These are phyloP conservation scores for Catocala sponsa DNA, from an alignment of 2,888 invertebrate genomes.

Conservation along the genomic window DNA sequence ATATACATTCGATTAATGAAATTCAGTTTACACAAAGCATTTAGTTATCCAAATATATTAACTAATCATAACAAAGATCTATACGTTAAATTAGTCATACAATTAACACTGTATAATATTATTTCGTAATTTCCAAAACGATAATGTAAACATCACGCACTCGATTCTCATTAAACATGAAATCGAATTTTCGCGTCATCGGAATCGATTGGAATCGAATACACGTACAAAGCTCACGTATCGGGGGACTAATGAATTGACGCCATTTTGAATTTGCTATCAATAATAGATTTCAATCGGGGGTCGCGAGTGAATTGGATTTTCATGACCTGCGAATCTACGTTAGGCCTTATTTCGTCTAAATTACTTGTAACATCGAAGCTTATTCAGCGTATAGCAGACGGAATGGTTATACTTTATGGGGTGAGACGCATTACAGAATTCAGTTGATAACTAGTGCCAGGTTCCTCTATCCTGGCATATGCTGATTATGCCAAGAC, in stretches of 20 bases:
- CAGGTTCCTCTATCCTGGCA: too few relatives aligned
- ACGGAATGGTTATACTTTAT: too few relatives aligned
- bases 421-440: too few relatives aligned
- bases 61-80: slow-evolving; percentile 20
- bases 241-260: slow-evolving; percentile 66
- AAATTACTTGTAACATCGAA: slow-evolving; percentile 33
- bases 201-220: slow-evolving; percentile 59
- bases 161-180: slow-evolving; percentile 51
- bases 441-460: too few relatives aligned
- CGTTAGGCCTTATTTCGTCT: slow-evolving; percentile 37
- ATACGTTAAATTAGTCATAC: slow-evolving; percentile 12
- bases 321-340: slow-evolving; percentile 51
- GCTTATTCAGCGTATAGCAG: slow-evolving; percentile 4
- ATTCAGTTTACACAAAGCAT: neutral
- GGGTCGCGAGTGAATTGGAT: slow-evolving; percentile 64
- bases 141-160: slow-evolving; percentile 46
- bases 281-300: slow-evolving; percentile 72
- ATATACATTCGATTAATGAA: too few relatives aligned
- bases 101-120: slow-evolving; percentile 23
- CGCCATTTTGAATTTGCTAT: slow-evolving; percentile 68
- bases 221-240: slow-evolving; percentile 60
- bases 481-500: too few relatives aligned
- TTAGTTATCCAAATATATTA: slow-evolving; percentile 10
- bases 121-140: slow-evolving; percentile 31
- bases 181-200: slow-evolving; percentile 59